A percentile compares a stretch with the other conserved stretches of the same genome.
Evolutionary conservation across 1,140 invertebrate species (phyloP).

Genomic region (Scylla paramamosain): DNA sequence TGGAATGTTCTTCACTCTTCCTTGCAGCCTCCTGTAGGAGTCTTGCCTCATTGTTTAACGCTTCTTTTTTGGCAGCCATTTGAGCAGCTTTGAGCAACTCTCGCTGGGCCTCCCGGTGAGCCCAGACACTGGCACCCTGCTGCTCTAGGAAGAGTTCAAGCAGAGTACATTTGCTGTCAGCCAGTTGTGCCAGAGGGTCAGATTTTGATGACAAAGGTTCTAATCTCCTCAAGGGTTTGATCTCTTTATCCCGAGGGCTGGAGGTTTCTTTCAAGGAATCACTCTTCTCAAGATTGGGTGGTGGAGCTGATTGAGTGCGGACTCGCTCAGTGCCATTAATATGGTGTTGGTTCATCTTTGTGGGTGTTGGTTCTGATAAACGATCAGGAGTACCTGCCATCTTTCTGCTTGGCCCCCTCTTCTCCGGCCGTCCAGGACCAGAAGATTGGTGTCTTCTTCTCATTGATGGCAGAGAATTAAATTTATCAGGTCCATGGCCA

Average conservation of each 20-base stretch:
- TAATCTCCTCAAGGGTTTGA: slow-evolving; percentile 57
- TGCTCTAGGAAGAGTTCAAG: slow-evolving; percentile 77
- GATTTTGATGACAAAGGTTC: slow-evolving; percentile 73
- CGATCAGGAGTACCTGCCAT: slow-evolving; percentile 72
- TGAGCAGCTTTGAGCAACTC: slow-evolving; percentile 75
- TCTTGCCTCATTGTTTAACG: slow-evolving; percentile 56
- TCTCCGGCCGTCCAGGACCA: slow-evolving; percentile 60
- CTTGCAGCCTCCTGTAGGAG: slow-evolving; percentile 52
- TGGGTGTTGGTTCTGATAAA: slow-evolving; percentile 76
- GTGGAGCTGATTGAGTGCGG: slow-evolving; percentile 76
- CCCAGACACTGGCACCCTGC: slow-evolving; percentile 77
- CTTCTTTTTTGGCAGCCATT: slow-evolving; percentile 67
- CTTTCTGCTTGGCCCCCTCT: slow-evolving; percentile 77
- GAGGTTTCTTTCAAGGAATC: slow-evolving; percentile 65
- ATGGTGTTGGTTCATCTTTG: slow-evolving; percentile 73
- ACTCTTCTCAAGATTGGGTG: slow-evolving; percentile 73
- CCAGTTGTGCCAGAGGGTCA: slow-evolving; percentile 71
- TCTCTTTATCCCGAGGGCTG: slow-evolving; percentile 60
- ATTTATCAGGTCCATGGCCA: slow-evolving; percentile 74
- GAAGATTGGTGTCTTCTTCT: slow-evolving; percentile 66
- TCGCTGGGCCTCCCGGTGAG: slow-evolving; percentile 76
- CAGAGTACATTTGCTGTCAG: slow-evolving; percentile 77
- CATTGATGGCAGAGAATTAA: slow-evolving; percentile 77
- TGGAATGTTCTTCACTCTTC: slow-evolving; percentile 56
- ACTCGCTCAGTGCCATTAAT: slow-evolving; percentile 70